Base-by-base conservation (phyloP, 1,140 invertebrate genomes). In the Conus ventricosus region DNA sequence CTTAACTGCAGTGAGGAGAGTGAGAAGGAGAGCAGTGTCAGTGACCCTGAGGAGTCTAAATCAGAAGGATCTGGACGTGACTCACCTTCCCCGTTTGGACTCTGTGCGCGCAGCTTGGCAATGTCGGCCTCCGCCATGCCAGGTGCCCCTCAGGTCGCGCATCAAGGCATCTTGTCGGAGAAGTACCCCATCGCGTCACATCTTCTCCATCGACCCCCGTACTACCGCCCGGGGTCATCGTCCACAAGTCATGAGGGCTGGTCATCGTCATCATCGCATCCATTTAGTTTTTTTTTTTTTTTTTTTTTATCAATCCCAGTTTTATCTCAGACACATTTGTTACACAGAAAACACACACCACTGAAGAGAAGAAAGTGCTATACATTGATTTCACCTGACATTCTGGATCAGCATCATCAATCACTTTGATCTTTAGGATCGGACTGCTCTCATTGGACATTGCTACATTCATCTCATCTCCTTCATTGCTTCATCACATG, bases 141-240 rank as follows among this genome's bases (percentile, higher is more conserved):
- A 60, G 75, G 81, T 27, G 63, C 80, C 67, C 67, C 87, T 55
- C 85, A 85, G 27, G 89, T 63, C 60, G 88, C 87, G 15, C 75
- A 71, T 54, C 85, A 76, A 71, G 90, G 75, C 84, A 91, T 78
- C 78, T 91, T 90, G 84, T 90, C 90, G 27, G 92, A 93, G 39
- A 93, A 93, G 53, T 93, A 92, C 76, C 91, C 93, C n/a, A 92
- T 91, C n/a, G 92, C 92, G 7, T 90, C 90, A n/a, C 90, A 92
- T 75, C 87, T 94, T 10, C 89, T 94, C 88, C 93, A 94, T 85
- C 91, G 91, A 51, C 91, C 88, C 23, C 89, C 89, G 17, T 86
- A 88, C 54, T 91, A 91, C 87, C 88, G 92, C 85, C 92, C 93
- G 23, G 92, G 71, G 93, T 94, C 53, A 94, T 94, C 85, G 94